A percentile compares a stretch with the other conserved stretches of the same genome.
phyloP scores from a whole-genome alignment of 2,797 vertebrate genomes.

The Tangara arthus region DNA sequence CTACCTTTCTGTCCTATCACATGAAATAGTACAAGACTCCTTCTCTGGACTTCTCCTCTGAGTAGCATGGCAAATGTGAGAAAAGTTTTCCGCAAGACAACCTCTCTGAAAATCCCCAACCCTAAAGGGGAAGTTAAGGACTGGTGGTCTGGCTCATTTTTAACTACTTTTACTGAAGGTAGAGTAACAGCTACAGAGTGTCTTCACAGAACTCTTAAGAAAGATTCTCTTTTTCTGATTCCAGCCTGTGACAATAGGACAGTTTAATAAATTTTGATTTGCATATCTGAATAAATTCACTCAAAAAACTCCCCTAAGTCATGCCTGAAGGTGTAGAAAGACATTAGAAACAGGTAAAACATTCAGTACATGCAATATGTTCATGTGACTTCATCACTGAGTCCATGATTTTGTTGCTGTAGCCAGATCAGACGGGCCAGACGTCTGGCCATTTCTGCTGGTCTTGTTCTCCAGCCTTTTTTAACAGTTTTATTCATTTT shows the following conservation, averaged over 20 bases:
- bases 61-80: not conserved
- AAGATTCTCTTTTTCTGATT: not conserved
- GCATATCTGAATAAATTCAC: not conserved
- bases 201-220: not conserved
- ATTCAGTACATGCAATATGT: not conserved
- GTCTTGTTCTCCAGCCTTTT: not conserved
- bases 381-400: not conserved
- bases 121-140: not conserved
- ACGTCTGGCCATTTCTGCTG: not conserved
- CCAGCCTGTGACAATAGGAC: not conserved
- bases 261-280: not conserved
- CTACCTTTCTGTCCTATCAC: not conserved
- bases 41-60: not conserved
- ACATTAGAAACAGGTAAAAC: not conserved
- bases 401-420: not conserved
- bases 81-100: not conserved
- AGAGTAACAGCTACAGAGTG: not conserved
- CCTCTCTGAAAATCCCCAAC: not conserved
- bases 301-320: not conserved
- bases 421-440: not conserved
- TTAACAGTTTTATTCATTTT: not conserved
- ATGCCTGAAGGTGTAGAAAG: not conserved
- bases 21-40: not conserved
- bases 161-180: not conserved
- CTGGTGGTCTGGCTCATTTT: not conserved